These are phyloP conservation scores for Clinocottus analis DNA, from an alignment of 2,113 vertebrate genomes.

Conservation along the genomic window DNA sequence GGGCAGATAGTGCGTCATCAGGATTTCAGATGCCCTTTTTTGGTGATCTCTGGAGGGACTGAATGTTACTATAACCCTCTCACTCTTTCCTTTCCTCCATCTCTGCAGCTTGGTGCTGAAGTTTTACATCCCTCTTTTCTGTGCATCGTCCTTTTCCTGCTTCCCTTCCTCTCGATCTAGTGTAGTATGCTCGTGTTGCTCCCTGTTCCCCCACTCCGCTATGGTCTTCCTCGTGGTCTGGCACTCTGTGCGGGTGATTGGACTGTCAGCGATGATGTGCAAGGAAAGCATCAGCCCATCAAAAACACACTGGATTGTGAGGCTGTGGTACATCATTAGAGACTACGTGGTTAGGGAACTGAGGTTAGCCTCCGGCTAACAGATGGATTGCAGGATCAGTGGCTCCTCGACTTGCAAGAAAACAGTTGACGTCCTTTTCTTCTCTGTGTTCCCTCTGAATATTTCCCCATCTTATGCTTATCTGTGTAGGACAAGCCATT, in stretches of 20 bases:
- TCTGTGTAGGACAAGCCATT: conserved; percentile 21
- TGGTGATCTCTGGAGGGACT: conserved; percentile 75
- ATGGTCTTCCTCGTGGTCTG: conserved; percentile 63
- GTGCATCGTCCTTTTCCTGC: not conserved
- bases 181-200: conserved; percentile 49
- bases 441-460: conserved; percentile 16
- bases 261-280: conserved; percentile 67
- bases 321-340: conserved; percentile 67
- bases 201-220: conserved; percentile 1
- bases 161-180: conserved; percentile 23
- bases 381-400: conserved; percentile 65
- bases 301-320: conserved; percentile 55
- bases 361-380: conserved; percentile 66
- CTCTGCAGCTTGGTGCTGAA: conserved; percentile 24
- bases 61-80: conserved; percentile 70
- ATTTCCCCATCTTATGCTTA: conserved; percentile 27
- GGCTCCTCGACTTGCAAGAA: conserved; percentile 51
- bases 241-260: conserved; percentile 70
- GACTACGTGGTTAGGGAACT: conserved; percentile 48
- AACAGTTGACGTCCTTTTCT: conserved; percentile 33
- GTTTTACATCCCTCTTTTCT: conserved; percentile 1
- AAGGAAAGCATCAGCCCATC: conserved; percentile 70
- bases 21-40: conserved; percentile 81
- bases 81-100: conserved; percentile 20
- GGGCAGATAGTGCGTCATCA: conserved; percentile 68